Conservation (phyloP, 2,797 vertebrate genomes). For the Rhodeus uyekii region DNA sequence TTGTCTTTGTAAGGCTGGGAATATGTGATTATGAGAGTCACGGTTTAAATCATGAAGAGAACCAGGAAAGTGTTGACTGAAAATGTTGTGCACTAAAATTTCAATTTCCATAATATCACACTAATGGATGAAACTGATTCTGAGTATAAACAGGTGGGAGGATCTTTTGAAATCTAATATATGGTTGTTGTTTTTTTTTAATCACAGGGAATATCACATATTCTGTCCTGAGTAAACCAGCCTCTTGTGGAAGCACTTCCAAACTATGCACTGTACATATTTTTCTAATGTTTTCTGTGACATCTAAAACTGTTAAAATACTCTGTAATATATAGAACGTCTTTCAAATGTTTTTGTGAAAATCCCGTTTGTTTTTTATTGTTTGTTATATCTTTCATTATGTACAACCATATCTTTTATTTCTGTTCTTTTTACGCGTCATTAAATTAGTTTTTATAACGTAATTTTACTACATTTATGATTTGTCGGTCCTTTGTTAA, state of each 20-base stretch:
- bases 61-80: conserved; percentile 1
- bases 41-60: conserved; percentile 8
- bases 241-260: conserved; percentile 69
- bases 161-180: conserved; percentile 39
- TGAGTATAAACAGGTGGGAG: conserved; percentile 5
- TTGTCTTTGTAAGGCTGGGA: conserved; percentile 8
- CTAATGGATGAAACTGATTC: conserved; percentile 29
- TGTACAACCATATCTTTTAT: conserved; percentile 59
- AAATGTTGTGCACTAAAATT: conserved; percentile 24
- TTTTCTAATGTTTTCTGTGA: conserved; percentile 50
- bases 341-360: conserved; percentile 65
- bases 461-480: conserved; percentile 58
- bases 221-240: conserved; percentile 28
- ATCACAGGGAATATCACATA: conserved; percentile 8
- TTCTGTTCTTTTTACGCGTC: conserved; percentile 64
- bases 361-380: conserved; percentile 59
- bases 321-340: conserved; percentile 51
- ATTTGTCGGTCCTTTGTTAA: conserved; percentile 40
- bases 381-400: conserved; percentile 59
- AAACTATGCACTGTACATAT: conserved; percentile 77
- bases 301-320: conserved; percentile 34
- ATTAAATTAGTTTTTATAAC: conserved; percentile 61
- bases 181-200: background rate
- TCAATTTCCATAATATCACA: conserved; percentile 6
- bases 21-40: background rate